Evolutionary conservation across 2,888 invertebrate genomes (phyloP).

Genomic region (Neoaliturus tenellus): DNA sequence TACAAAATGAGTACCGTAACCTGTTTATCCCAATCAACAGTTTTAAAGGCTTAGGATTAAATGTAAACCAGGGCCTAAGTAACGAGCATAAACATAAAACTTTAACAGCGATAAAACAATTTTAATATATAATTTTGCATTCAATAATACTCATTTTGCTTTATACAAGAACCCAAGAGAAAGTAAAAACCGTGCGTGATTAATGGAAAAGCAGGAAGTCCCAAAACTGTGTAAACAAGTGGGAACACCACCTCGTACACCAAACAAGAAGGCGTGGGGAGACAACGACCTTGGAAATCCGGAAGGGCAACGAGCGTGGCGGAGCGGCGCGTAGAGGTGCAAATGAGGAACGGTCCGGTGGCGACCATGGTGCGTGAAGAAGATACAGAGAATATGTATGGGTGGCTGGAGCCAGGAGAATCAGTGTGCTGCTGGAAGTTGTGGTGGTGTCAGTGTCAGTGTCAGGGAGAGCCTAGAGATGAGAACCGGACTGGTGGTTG

Average conservation of each 20-base stretch:
- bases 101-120: too few relatives aligned
- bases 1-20: too few relatives aligned
- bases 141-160: too few relatives aligned
- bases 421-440: background rate
- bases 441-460: background rate
- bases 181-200: background rate
- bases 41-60: too few relatives aligned
- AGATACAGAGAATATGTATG: background rate
- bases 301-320: background rate
- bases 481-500: background rate
- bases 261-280: background rate
- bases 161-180: background rate
- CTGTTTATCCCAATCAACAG: too few relatives aligned
- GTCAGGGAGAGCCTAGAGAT: background rate
- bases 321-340: background rate
- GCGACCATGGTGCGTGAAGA: background rate
- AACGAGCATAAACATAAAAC: too few relatives aligned
- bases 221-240: background rate
- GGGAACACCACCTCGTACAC: background rate
- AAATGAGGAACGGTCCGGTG: conserved; percentile 5
- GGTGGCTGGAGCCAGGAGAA: background rate
- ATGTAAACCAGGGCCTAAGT: too few relatives aligned
- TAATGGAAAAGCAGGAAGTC: background rate
- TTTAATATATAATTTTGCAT: too few relatives aligned
- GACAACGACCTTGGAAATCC: conserved; percentile 17